phyloP scores from a whole-genome alignment of 2,113 vertebrate species.

The Mastomys coucha region DNA sequence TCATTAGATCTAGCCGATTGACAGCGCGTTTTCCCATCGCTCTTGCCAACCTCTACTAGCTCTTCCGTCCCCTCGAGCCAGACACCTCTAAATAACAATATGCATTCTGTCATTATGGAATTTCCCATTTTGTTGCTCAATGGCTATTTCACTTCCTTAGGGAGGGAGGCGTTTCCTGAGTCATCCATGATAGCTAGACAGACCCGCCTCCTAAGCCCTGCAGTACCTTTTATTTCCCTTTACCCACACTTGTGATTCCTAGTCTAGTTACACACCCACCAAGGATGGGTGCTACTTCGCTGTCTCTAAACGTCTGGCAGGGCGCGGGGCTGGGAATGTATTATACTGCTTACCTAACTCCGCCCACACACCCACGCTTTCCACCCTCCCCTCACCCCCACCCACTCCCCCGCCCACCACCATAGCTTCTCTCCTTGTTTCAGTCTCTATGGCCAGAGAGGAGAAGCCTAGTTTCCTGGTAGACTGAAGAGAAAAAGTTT shows the following conservation, averaged over 20 bases:
- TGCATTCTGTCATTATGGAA: background rate
- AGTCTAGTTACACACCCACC: background rate
- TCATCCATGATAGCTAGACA: background rate
- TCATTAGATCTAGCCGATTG: background rate
- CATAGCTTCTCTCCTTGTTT: background rate
- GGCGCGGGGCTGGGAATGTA: background rate
- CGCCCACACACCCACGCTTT: background rate
- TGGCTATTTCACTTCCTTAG: constrained; percentile 20
- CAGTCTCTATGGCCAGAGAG: background rate
- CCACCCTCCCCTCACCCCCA: too few relatives aligned
- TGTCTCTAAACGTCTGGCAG: background rate
- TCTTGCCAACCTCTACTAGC: background rate
- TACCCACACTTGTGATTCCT: background rate
- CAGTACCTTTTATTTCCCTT: background rate
- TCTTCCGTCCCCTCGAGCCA: background rate
- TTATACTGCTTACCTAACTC: background rate
- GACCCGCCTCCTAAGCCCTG: background rate
- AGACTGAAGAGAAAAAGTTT: constrained; percentile 17
- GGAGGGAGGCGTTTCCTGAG: background rate
- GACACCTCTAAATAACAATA: background rate
- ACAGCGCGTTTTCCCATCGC: background rate
- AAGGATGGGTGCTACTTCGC: background rate
- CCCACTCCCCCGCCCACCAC: too few relatives aligned
- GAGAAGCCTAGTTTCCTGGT: background rate
- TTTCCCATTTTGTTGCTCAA: constrained; percentile 57